These are phyloP conservation scores for Perognathus longimembris DNA, from an alignment of 2,113 vertebrate species.

Conservation along the genomic window DNA sequence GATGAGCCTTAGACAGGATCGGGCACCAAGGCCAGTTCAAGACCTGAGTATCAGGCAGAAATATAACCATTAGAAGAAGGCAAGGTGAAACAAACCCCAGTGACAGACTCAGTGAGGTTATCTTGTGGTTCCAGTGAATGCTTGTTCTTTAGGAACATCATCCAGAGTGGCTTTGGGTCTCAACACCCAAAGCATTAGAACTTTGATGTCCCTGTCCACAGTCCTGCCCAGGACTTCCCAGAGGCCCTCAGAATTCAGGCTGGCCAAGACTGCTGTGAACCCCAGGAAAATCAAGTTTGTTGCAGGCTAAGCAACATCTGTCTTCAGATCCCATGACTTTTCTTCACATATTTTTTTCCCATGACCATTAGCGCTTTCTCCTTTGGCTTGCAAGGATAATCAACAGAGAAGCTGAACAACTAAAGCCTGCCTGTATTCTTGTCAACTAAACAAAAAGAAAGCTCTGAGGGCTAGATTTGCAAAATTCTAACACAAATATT, in stretches of 20 bases:
- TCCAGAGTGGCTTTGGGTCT: not conserved
- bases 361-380: not conserved
- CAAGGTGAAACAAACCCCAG: not conserved
- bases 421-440: not conserved
- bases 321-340: not conserved
- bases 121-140: not conserved
- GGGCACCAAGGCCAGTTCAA: not conserved
- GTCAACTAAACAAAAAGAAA: conserved; percentile 20
- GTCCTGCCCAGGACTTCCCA: not conserved
- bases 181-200: not conserved
- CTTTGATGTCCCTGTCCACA: not conserved
- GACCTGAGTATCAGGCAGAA: not conserved
- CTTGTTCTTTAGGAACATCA: not conserved
- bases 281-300: not conserved
- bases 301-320: not conserved
- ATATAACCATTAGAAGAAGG: not conserved
- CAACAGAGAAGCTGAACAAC: not conserved
- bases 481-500: conserved; percentile 51
- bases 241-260: not conserved
- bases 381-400: not conserved
- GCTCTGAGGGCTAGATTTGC: conserved; percentile 12
- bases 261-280: not conserved
- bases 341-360: not conserved
- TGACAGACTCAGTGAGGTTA: not conserved
- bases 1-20: not conserved